phyloP scores from a whole-genome alignment of 2,113 vertebrate species.

The Lamprotornis superbus region DNA sequence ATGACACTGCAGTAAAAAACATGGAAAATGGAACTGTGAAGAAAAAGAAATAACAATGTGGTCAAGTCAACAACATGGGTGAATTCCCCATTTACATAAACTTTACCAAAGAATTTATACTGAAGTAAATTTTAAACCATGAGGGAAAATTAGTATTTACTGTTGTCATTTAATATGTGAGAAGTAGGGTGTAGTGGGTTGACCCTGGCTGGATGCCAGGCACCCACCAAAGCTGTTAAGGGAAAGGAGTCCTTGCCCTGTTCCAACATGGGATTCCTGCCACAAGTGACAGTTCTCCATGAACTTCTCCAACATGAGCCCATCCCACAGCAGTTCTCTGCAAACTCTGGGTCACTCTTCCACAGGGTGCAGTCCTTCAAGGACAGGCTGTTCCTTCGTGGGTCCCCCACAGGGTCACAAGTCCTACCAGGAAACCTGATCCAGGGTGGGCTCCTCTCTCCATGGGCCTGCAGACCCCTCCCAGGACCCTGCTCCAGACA shows the following conservation, averaged over 20 bases:
- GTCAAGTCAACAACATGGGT: neutral
- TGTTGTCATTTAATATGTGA: neutral
- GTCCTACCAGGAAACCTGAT: neutral
- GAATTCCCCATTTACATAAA: neutral
- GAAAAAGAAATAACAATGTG: neutral
- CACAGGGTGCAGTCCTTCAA: neutral
- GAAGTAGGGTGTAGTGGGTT: neutral
- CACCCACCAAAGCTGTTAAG: neutral
- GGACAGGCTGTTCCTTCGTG: neutral
- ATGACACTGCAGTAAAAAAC: neutral
- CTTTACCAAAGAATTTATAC: neutral
- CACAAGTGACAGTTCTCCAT: neutral
- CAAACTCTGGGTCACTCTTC: neutral
- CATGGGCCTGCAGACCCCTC: neutral
- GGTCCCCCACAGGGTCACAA: too few species aligned
- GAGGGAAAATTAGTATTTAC: neutral
- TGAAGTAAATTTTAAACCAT: neutral
- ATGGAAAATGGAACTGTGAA: neutral
- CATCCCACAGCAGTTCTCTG: neutral
- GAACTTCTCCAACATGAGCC: neutral
- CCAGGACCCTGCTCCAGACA: neutral
- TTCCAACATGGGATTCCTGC: neutral
- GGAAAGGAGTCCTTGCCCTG: neutral
- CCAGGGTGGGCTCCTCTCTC: rapidly evolving
- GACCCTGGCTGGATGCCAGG: neutral